Percentiles rank a stretch among this genome's conserved stretches.
These are phyloP conservation scores for Xestia sexstrigata DNA, from an alignment of 2,888 invertebrate genomes.

Conservation along the genomic window DNA sequence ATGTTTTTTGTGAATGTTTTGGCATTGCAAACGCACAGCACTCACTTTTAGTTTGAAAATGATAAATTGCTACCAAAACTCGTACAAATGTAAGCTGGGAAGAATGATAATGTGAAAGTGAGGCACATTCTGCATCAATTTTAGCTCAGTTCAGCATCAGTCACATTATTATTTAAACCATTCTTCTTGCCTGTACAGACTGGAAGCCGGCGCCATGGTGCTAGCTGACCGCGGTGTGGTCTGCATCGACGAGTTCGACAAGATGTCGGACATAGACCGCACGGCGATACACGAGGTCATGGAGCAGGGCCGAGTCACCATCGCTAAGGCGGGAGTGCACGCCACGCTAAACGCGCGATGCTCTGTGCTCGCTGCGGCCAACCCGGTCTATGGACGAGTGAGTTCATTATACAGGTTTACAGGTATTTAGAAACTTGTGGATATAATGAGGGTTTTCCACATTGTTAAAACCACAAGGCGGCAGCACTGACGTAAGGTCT, in stretches of 20 bases:
- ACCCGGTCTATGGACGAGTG: conserved; percentile 95
- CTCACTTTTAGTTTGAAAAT: neutral
- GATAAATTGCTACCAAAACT: neutral
- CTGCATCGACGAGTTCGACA: conserved; percentile 99
- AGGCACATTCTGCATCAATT: neutral
- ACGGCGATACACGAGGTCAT: conserved; percentile 99
- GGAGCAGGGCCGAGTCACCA: conserved; percentile 99
- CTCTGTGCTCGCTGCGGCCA: conserved; percentile 99
- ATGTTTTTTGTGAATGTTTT: neutral
- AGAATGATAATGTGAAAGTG: neutral
- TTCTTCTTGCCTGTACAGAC: conserved; percentile 80
- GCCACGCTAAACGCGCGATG: conserved; percentile 99
- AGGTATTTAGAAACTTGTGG: neutral
- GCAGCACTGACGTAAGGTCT: too few species aligned
- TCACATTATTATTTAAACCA: neutral
- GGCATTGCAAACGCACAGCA: neutral
- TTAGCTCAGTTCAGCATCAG: neutral
- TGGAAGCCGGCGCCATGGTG: conserved; percentile 99
- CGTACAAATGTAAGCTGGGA: neutral
- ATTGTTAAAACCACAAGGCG: too few species aligned
- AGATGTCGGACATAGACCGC: conserved; percentile 99
- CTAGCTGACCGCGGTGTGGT: conserved; percentile 99
- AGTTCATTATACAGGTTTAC: conserved; percentile 46
- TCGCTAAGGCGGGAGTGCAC: conserved; percentile 99
- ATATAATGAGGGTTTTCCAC: too few species aligned